These are phyloP conservation scores for Festucalex cinctus DNA, from an alignment of 2,113 vertebrate species.

Conservation along the genomic window DNA sequence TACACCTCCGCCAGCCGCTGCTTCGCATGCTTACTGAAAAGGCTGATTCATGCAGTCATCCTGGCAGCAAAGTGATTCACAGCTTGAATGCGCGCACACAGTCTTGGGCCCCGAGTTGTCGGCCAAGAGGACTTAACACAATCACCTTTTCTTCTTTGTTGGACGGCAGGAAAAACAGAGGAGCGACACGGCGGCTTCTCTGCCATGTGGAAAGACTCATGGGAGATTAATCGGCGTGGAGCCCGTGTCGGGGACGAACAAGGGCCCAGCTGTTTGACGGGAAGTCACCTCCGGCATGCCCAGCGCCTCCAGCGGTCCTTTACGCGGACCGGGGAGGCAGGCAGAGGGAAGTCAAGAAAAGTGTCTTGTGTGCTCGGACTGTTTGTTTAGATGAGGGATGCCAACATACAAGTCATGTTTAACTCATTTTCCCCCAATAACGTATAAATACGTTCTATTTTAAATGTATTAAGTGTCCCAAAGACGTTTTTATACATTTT, in stretches of 20 bases:
- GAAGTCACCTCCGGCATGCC: conserved; percentile 68
- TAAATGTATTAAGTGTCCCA: too few species aligned
- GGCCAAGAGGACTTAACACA: conserved; percentile 57
- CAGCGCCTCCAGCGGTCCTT: conserved; percentile 49
- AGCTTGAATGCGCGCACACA: conserved; percentile 29
- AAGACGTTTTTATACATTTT: too few species aligned
- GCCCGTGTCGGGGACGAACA: conserved; percentile 50
- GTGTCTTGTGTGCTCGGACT: conserved; percentile 52
- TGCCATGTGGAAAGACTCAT: conserved; percentile 69
- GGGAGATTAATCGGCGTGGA: conserved; percentile 62
- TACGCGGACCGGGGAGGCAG: conserved; percentile 42
- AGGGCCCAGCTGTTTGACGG: conserved; percentile 71
- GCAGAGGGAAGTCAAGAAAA: conserved; percentile 59
- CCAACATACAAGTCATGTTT: neutral
- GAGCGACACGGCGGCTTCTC: conserved; percentile 62
- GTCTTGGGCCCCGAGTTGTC: conserved; percentile 51
- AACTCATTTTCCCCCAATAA: too few species aligned
- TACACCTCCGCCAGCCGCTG: conserved; percentile 61
- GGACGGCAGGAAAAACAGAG: conserved; percentile 65
- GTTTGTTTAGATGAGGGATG: conserved; percentile 28
- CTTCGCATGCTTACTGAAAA: conserved; percentile 59
- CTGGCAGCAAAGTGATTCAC: conserved; percentile 52
- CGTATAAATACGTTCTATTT: too few species aligned
- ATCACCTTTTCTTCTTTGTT: conserved; percentile 74
- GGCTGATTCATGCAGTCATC: conserved; percentile 70